phyloP scores from a whole-genome alignment of 2,113 vertebrate species.

The Cephalopholis sonnerati region DNA sequence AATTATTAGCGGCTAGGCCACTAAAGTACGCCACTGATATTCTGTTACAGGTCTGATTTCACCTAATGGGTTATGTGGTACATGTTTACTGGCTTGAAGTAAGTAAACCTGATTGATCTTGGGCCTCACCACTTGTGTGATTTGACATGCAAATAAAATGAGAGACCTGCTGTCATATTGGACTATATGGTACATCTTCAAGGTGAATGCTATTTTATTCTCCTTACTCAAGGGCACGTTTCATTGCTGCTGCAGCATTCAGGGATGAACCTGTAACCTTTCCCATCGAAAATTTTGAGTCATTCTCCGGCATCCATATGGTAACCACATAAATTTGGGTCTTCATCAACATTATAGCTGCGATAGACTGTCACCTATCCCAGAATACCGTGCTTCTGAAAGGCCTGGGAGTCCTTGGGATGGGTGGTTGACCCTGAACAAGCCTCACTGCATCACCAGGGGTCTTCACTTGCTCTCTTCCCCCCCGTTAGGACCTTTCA shows the following conservation, averaged over 20 bases:
- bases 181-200: conserved; percentile 61
- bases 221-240: conserved; percentile 66
- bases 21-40: conserved; percentile 63
- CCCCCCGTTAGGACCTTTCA: conserved; percentile 66
- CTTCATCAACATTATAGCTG: conserved; percentile 82
- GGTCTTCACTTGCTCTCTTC: conserved; percentile 67
- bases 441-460: conserved; percentile 74
- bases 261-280: conserved; percentile 73
- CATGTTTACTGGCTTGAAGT: conserved; percentile 68
- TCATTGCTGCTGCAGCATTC: conserved; percentile 54
- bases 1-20: conserved; percentile 57
- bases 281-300: conserved; percentile 71
- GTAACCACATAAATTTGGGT: conserved; percentile 84
- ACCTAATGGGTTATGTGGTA: conserved; percentile 67
- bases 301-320: conserved; percentile 77
- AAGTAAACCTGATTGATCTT: conserved; percentile 74
- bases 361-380: conserved; percentile 74
- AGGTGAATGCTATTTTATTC: conserved; percentile 68
- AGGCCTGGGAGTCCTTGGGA: conserved; percentile 81
- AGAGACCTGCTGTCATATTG: conserved; percentile 46
- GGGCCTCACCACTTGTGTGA: conserved; percentile 69
- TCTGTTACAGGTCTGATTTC: conserved; percentile 73
- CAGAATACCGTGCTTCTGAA: conserved; percentile 69
- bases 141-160: conserved; percentile 81
- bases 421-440: conserved; percentile 78